Evolutionary conservation across 2,113 vertebrate genomes (phyloP).

Genomic region (Silurus meridionalis): DNA sequence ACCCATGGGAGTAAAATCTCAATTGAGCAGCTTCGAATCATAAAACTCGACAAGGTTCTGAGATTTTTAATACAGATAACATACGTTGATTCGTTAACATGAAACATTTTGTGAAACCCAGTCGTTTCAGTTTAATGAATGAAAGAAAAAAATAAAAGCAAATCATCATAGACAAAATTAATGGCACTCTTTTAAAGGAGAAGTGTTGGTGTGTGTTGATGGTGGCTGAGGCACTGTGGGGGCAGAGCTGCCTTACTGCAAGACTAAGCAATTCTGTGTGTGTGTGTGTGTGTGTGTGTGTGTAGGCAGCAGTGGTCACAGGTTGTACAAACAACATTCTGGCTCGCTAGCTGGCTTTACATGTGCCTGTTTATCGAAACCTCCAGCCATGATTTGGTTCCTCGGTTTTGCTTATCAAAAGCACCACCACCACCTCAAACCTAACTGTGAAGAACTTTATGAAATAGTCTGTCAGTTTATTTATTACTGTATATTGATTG

Average conservation of each 20-base stretch:
- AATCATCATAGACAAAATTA: background rate
- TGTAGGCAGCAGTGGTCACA: background rate
- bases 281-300: constrained; percentile 20
- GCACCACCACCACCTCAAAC: background rate
- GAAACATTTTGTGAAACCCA: background rate
- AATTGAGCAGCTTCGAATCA: background rate
- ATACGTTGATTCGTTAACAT: background rate
- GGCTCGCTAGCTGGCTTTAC: constrained; percentile 18
- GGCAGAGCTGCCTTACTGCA: background rate
- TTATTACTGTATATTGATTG: background rate
- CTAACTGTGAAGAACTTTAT: background rate
- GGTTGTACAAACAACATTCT: constrained; percentile 21
- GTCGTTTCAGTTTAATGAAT: background rate
- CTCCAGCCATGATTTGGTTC: background rate
- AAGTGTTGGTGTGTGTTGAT: background rate
- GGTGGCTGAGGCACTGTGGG: background rate
- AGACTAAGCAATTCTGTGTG: background rate
- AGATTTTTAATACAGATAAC: background rate
- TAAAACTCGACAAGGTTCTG: background rate
- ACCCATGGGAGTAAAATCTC: background rate
- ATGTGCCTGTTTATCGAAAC: background rate
- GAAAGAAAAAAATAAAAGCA: background rate
- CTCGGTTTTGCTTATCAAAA: background rate
- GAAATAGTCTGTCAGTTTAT: background rate
- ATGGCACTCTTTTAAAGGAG: background rate